A percentile compares a stretch with the other conserved stretches of the same genome.
Evolutionary conservation across 2,888 invertebrate species (phyloP).

Genomic region (Fabriciana adippe): DNA sequence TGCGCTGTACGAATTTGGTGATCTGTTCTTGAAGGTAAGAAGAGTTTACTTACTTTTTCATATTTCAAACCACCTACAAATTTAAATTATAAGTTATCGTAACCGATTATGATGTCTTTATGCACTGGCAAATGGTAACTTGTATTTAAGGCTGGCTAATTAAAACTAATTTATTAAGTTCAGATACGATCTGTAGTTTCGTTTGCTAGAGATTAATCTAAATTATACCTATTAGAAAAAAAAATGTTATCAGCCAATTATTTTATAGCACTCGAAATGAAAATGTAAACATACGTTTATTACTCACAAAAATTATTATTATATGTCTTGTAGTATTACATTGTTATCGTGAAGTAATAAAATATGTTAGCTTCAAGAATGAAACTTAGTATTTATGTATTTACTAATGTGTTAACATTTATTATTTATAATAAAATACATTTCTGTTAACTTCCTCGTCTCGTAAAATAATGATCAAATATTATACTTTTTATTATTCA

Average conservation of each 20-base stretch:
- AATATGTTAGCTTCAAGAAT: not conserved
- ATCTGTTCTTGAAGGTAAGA: conserved; percentile 87
- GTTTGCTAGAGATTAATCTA: no score
- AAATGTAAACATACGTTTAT: conserved; percentile 15
- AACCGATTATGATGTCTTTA: no score
- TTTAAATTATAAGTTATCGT: no score
- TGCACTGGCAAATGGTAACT: no score
- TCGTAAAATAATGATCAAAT: no score
- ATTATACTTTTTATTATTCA: no score
- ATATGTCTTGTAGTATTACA: conserved; percentile 16
- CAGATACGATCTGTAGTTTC: not conserved
- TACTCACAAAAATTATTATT: conserved; percentile 10
- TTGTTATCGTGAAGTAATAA: conserved; percentile 10
- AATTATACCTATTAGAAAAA: not conserved
- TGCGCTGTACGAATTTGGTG: conserved; percentile 89
- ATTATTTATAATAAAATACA: no score
- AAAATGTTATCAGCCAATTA: not conserved
- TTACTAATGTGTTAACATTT: no score
- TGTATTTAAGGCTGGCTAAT: no score
- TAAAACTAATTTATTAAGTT: no score
- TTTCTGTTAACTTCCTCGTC: no score
- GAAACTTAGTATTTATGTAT: not conserved
- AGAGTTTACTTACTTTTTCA: conserved; percentile 18
- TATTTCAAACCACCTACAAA: no score
- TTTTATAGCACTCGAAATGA: not conserved